Percentiles rank a stretch among this genome's conserved stretches.
phyloP scores from a whole-genome alignment of 2,888 invertebrate genomes.

The Scaptomyza caliginosa region DNA sequence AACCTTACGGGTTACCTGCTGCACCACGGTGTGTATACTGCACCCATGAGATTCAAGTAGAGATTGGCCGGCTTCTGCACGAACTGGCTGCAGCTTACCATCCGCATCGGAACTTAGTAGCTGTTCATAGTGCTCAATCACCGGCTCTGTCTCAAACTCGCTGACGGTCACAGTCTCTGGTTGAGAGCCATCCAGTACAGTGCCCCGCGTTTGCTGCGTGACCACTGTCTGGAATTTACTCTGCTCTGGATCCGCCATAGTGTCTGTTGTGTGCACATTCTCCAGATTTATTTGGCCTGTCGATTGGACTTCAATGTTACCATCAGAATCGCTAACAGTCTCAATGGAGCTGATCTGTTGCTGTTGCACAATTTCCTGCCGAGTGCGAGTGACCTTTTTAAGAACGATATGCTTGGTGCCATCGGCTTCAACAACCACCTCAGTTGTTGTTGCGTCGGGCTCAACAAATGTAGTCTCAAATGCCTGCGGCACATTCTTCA shows the following conservation, averaged over 20 bases:
- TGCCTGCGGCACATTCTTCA: slow-evolving; percentile 89
- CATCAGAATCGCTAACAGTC: slow-evolving; percentile 85
- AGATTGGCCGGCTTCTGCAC: slow-evolving; percentile 68
- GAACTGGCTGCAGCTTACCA: slow-evolving; percentile 82
- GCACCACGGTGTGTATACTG: slow-evolving; percentile 90
- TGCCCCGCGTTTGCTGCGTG: slow-evolving; percentile 73
- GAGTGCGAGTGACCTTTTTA: slow-evolving; percentile 89
- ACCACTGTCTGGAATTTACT: slow-evolving; percentile 85
- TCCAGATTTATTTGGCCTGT: slow-evolving; percentile 87
- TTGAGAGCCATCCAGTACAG: slow-evolving; percentile 72
- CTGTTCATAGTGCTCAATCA: slow-evolving; percentile 81
- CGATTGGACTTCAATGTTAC: slow-evolving; percentile 87
- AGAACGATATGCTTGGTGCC: slow-evolving; percentile 92
- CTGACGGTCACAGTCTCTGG: slow-evolving; percentile 74
- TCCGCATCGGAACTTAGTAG: slow-evolving; percentile 65
- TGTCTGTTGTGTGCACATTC: slow-evolving; percentile 83
- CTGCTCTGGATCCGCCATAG: slow-evolving; percentile 85
- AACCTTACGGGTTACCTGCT: slow-evolving; percentile 92
- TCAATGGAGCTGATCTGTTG: slow-evolving; percentile 86
- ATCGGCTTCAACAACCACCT: slow-evolving; percentile 91
- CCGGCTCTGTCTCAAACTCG: slow-evolving; percentile 81
- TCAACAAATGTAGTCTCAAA: slow-evolving; percentile 93
- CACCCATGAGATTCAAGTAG: slow-evolving; percentile 56
- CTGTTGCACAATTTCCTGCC: slow-evolving; percentile 87
- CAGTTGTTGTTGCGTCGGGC: slow-evolving; percentile 92